phyloP scores from a whole-genome alignment of 2,113 vertebrate genomes.

The Gambusia holbrooki region DNA sequence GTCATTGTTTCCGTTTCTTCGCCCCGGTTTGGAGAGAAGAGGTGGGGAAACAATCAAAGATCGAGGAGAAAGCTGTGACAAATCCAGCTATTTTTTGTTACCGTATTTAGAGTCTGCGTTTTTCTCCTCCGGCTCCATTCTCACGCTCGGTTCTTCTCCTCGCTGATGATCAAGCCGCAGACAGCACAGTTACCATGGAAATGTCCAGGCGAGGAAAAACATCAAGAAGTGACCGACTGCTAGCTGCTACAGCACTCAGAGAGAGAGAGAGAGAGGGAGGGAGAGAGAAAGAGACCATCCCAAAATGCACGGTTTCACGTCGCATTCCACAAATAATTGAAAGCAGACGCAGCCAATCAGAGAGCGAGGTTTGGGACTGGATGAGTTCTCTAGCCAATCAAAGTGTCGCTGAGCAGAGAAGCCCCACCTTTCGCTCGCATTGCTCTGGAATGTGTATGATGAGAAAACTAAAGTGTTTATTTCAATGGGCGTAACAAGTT shows the following conservation, averaged over 20 bases:
- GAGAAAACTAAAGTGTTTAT: not conserved
- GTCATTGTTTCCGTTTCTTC: constrained; percentile 73
- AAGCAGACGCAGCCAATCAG: constrained; percentile 52
- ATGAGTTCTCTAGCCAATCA: constrained; percentile 49
- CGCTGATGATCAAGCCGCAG: constrained; percentile 33
- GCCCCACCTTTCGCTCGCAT: not conserved
- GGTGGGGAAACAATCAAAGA: constrained; percentile 19
- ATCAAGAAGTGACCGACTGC: constrained; percentile 40
- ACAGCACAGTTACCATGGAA: constrained; percentile 71
- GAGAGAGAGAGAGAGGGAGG: too few relatives aligned
- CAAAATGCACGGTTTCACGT: constrained; percentile 13
- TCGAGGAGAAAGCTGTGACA: not conserved
- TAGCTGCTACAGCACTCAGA: not conserved
- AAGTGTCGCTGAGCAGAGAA: not conserved
- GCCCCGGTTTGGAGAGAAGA: constrained; percentile 16
- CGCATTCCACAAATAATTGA: constrained; percentile 24
- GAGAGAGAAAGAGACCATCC: constrained; percentile 13
- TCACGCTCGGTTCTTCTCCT: constrained; percentile 31
- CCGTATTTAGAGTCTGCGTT: constrained; percentile 76
- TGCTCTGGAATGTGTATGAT: constrained; percentile 54
- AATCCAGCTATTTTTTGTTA: constrained; percentile 39
- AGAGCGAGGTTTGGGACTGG: not conserved
- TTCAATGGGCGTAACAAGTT: not conserved
- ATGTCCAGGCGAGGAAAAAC: constrained; percentile 42
- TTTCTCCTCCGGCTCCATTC: constrained; percentile 76